Base-by-base conservation (phyloP, 2,113 vertebrate genomes). In the Nothobranchius kuhntae region DNA sequence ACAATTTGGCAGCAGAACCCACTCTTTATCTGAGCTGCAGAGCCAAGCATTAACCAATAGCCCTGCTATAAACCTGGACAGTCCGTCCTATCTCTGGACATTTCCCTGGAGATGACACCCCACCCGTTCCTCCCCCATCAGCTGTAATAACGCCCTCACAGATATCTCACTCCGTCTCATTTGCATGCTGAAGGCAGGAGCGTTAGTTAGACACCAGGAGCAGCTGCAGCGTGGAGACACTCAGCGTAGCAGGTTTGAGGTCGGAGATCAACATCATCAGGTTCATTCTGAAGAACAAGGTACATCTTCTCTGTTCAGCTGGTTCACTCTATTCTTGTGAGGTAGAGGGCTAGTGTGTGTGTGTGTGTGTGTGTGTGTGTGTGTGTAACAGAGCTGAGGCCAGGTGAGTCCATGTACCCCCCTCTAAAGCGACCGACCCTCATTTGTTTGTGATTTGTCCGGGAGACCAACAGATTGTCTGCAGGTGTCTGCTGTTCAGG, bases 11-110 rank as follows among this genome's bases (percentile, higher is more conserved):
- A 62, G 62, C 74, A 73, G 40, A 51, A 11, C 60, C 54, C 71
- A 64, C 13, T 21, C 13, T 72, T 71, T 86, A 83, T 86, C 78
- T 75, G 63, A 8, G 46, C 61, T 65, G 63, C 60, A 71, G 74
- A 78, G 81, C 69, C 77, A 63, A 84, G 80, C 71, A 86, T 89
- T 87, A 88, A 87, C 82, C 86, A 84, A 86, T 80, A 83, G 72
- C 75, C 53, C 77, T 38, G 77, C 77, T 76, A 68, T 90, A 87
- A 89, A 91, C 77, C 66, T 69, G 68, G 75, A 82, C 73, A 73
- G 75, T 36, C 53, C 36, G 57, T 13, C 8, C 7, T 81, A 71
- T 82, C 69, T 82, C 67, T 64, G 57, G 26, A 81, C 71, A 79
- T 84, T 84, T 81, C 61, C 75, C 69, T 84, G 54, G 50, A 66